Percentiles rank a stretch among this genome's conserved stretches.
phyloP scores from a whole-genome alignment of 1,140 invertebrate genomes.

The Lycorma delicatula region DNA sequence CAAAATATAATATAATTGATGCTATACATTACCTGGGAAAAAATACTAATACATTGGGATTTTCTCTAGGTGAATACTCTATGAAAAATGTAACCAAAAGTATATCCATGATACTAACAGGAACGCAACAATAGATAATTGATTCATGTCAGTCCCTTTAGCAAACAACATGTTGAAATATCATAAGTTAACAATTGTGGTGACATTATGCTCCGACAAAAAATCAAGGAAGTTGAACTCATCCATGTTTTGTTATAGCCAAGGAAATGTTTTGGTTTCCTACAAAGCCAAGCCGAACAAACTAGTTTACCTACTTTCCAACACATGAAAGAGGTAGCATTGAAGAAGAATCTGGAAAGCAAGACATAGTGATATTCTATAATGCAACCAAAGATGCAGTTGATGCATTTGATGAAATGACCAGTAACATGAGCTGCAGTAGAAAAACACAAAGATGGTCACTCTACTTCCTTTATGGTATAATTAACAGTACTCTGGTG shows the following conservation, averaged over 20 bases:
- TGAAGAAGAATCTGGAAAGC: slow-evolving; percentile 26
- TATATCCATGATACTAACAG: background rate
- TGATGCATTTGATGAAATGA: slow-evolving; percentile 40
- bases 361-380: slow-evolving; percentile 38
- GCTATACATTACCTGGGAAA: background rate
- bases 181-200: background rate
- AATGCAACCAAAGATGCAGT: slow-evolving; percentile 41
- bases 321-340: slow-evolving; percentile 15
- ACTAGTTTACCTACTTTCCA: slow-evolving; percentile 26
- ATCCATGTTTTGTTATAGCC: background rate
- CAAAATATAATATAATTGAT: slow-evolving; percentile 31
- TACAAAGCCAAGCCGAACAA: slow-evolving; percentile 25
- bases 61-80: background rate
- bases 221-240: background rate
- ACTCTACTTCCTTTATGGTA: slow-evolving; percentile 18
- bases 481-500: slow-evolving; percentile 19
- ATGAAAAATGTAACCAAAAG: background rate
- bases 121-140: background rate
- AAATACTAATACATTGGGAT: background rate
- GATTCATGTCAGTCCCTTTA: background rate
- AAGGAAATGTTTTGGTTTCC: slow-evolving; percentile 27
- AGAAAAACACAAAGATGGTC: slow-evolving; percentile 35
- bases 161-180: background rate
- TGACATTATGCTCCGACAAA: background rate
- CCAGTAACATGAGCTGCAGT: slow-evolving; percentile 28